Evolutionary conservation across 2,113 vertebrate genomes (phyloP), one percentile per base, ranked within the genome.

Genomic region (Parotia lawesii): DNA sequence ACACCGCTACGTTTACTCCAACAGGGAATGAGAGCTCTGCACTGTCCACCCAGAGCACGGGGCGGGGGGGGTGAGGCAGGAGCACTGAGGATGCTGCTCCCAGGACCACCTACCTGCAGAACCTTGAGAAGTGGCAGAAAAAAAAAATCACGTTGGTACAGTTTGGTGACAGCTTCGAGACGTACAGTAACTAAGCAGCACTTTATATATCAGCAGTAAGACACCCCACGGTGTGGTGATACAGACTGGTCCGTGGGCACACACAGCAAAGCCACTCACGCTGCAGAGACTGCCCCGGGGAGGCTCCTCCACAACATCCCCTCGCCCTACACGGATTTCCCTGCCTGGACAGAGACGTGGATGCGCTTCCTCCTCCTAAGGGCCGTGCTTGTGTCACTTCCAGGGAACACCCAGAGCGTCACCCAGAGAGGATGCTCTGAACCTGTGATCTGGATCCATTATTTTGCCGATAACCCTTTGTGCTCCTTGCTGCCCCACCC

Each of bases 151-250:
- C 40, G 31, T 95, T 51, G 95, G 48, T 20, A 96, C 85, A 77
- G 79, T 90, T 94, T 94, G 50, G 92, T 53, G 66, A 95, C 91
- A 95, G 82, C 76, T 88, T 90, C 76, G 85, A 94, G 94, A 95
- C 95, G 88, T 4, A 93, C 92, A 92, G 85, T 74, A 85, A 93
- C 94, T 95, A 92, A 96, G 94, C 94, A 91, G 93, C 91, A 10
- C 70, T 83, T 91, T 38, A 87, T 92, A 80, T 79, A 80, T 79
- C 94, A 96, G 95, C 96, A 96, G 94, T 97, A 96, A 96, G 95
- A 96, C 96, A 96, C 95, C 85, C 94, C 96, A 95, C 77, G 96
- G 96, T 96, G 96, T 97, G 97, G 95, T 96, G 97, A 97, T 97
- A 95, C 95, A 87, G 71, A 92, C 93, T 93, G 95, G 58, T 85